Evolutionary conservation across 2,888 invertebrate genomes (phyloP).

Genomic region (Argyresthia albistria): DNA sequence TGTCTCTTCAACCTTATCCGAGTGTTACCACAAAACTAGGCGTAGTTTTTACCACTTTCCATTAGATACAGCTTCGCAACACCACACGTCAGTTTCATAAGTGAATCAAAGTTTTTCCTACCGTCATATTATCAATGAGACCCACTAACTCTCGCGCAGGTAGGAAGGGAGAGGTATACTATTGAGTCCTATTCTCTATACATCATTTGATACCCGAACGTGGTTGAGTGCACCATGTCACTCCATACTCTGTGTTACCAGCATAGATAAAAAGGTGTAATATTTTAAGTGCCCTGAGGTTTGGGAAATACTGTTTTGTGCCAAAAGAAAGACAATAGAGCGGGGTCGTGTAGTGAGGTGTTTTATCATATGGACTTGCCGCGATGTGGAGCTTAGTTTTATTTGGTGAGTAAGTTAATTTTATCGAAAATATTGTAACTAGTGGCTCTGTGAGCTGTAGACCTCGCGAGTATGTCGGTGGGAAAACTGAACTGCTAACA

Average conservation of each 20-base stretch:
- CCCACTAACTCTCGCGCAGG: background rate
- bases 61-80: no score
- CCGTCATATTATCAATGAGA: background rate
- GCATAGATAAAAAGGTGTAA: background rate
- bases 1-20: no score
- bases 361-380: background rate
- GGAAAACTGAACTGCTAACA: no score
- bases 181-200: background rate
- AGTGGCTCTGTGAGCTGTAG: no score
- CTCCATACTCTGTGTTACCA: background rate
- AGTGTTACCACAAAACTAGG: no score
- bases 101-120: no score
- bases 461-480: no score
- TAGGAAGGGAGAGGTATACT: conserved; percentile 1
- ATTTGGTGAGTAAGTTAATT: conserved; percentile 1
- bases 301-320: background rate
- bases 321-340: background rate
- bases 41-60: no score
- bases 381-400: conserved; percentile 7
- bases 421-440: no score
- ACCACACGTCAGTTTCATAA: no score
- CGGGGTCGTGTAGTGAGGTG: background rate
- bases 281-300: background rate
- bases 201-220: background rate
- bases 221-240: background rate